Evolutionary conservation across 1,140 invertebrate genomes (phyloP).

Genomic region (Lanistes nyassanus): DNA sequence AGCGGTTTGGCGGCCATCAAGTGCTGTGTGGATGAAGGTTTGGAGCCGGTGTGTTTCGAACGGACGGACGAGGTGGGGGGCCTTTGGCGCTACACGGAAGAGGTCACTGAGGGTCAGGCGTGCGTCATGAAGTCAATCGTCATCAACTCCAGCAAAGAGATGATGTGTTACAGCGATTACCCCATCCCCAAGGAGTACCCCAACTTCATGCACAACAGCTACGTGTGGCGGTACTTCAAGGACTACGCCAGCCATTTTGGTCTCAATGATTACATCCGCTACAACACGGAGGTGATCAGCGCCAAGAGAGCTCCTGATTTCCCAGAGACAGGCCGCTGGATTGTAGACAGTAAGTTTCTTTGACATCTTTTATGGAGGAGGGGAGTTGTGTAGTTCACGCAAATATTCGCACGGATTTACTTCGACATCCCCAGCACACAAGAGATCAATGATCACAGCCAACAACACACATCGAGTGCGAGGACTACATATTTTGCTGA

Average conservation of each 20-base stretch:
- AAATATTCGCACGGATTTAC: too few relatives aligned
- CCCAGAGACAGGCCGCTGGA: constrained; percentile 31
- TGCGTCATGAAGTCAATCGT: constrained; percentile 57
- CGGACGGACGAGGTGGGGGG: constrained; percentile 53
- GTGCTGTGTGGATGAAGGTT: constrained; percentile 64
- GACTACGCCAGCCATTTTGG: constrained; percentile 66
- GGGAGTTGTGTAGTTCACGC: too few relatives aligned
- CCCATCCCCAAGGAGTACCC: constrained; percentile 68
- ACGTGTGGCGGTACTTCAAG: constrained; percentile 66
- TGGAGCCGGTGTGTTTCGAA: constrained; percentile 65
- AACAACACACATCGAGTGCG: too few relatives aligned
- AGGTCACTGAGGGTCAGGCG: constrained; percentile 41
- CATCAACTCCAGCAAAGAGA: constrained; percentile 70
- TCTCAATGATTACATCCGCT: constrained; percentile 56
- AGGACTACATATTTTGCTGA: too few relatives aligned
- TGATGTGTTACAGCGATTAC: constrained; percentile 70
- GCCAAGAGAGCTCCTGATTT: constrained; percentile 29
- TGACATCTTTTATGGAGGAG: too few relatives aligned
- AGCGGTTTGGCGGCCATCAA: constrained; percentile 68
- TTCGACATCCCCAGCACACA: too few relatives aligned
- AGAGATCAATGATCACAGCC: too few relatives aligned
- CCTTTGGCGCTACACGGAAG: constrained; percentile 56
- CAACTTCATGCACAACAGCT: constrained; percentile 68
- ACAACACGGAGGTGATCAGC: constrained; percentile 43
- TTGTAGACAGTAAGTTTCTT: constrained; percentile 47